These are phyloP conservation scores for Agapornis canus DNA, from an alignment of 2,797 vertebrate genomes.

Conservation along the genomic window DNA sequence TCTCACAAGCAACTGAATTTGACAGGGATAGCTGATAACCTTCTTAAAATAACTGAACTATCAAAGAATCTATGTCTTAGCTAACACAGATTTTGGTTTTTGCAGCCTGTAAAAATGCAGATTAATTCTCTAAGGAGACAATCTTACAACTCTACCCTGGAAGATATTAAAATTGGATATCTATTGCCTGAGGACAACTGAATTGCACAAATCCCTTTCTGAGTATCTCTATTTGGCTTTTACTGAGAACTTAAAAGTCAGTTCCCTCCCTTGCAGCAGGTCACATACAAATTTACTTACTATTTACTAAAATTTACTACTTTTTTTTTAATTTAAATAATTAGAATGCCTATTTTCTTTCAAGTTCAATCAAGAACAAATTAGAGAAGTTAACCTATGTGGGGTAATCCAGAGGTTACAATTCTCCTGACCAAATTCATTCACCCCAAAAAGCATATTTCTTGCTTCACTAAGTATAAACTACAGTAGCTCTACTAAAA, in stretches of 20 bases:
- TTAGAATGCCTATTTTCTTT: background rate
- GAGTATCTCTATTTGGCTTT: background rate
- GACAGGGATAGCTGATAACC: constrained; percentile 46
- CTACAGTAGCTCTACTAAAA: background rate
- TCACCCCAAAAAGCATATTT: background rate
- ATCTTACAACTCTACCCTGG: background rate
- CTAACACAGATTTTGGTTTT: background rate
- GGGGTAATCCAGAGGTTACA: background rate
- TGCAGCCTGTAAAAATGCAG: background rate
- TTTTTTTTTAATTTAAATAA: background rate
- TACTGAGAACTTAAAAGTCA: background rate
- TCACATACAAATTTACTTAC: background rate
- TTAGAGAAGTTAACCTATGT: background rate
- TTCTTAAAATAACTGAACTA: constrained; percentile 47
- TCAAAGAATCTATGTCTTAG: background rate
- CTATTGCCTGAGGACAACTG: background rate
- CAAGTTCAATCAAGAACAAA: background rate
- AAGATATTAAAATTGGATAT: background rate
- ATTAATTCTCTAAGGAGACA: background rate
- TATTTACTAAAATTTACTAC: background rate
- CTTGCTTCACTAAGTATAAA: background rate
- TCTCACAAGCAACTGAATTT: constrained; percentile 24
- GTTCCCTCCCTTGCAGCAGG: background rate
- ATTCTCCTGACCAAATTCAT: background rate
- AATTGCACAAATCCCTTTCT: background rate